Evolutionary conservation across 23 tunicate species (phyloP).

Genomic region (Trididemnum nubilum): DNA sequence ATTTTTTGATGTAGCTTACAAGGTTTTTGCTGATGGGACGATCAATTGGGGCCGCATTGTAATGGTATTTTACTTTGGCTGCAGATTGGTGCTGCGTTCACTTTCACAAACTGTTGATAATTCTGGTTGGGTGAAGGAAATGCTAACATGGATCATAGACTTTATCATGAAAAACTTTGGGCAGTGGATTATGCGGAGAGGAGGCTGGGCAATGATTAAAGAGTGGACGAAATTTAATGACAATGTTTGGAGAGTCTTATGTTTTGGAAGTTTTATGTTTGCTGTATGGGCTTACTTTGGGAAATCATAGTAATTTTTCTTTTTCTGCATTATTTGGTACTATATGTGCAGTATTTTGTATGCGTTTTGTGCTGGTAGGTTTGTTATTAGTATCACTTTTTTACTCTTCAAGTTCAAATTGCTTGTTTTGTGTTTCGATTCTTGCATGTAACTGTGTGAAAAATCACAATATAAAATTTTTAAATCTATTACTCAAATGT

Average conservation of each 20-base stretch:
- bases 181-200: conserved; percentile 66
- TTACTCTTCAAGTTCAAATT: too few relatives aligned
- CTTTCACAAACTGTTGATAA: conserved; percentile 23
- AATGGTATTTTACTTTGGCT: conserved; percentile 70
- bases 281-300: conserved; percentile 2
- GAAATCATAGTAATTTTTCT: too few relatives aligned
- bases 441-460: too few relatives aligned
- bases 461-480: too few relatives aligned
- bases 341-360: too few relatives aligned
- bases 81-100: conserved; percentile 46
- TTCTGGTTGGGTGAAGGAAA: conserved; percentile 55
- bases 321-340: too few relatives aligned
- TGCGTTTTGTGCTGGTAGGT: too few relatives aligned
- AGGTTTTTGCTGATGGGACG: conserved; percentile 62
- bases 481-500: too few relatives aligned
- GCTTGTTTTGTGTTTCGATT: too few relatives aligned
- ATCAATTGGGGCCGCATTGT: conserved; percentile 86
- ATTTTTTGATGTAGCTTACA: conserved; percentile 59
- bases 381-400: too few relatives aligned
- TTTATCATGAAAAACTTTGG: conserved; percentile 56
- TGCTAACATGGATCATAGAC: conserved; percentile 63
- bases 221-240: conserved; percentile 32
- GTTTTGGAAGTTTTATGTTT: conserved; percentile 1
- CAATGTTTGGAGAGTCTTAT: neutral
- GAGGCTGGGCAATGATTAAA: conserved; percentile 67